Base-by-base conservation (phyloP, 37 sponge, comb jelly and placozoan genomes). In the Chondrosia reniformis region DNA sequence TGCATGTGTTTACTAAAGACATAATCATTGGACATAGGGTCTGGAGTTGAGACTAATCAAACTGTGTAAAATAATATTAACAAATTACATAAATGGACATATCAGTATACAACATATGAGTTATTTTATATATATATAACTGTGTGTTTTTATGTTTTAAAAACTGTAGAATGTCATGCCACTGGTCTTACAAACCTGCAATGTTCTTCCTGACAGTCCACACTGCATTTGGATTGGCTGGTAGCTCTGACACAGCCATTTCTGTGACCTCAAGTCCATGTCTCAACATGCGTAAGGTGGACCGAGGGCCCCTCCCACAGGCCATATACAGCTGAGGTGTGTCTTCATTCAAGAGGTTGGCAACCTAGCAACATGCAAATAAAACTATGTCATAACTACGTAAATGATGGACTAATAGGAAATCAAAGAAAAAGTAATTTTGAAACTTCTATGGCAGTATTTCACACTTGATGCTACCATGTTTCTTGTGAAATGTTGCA, bases 211-310 rank as follows among this genome's bases (percentile, higher is more conserved):
- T 96, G 17, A 93, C 97, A 34, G 97, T 96, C 97, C 97, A 96
- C 22, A 97, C 95, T n/a, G 94, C 96, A 78, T 92, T 93, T 12
- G 99, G 99, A 54, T 93, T 93, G 69, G 96, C 99, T 25, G 99
- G 99, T 57, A 98, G 83, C 76, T 98, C 99, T 30, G 99, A 95
- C 27, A 98, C 99, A 31, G 99, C 99, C 99, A 98, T 98, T 62
- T 98, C 99, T 5, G 96, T 93, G 42, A 98, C 95, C 85, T 97
- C 98, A 40, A 97, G 75, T 21, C 98, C 98, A 74, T 97, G 98
- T 31, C 95, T 66, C 54, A 97, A 72, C 6, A 97, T 89, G 44
- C 96, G 76, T n/a, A 98, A 85, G 28, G 99, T 81, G 31, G 99
- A 98, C n/a, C 94, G 82, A 0, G 99, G 96, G n/a, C 99, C 99